Percentiles rank a stretch among this genome's conserved stretches.
Evolutionary conservation across 2,888 invertebrate genomes (phyloP).

Genomic region (Tryphoninae sp.): DNA sequence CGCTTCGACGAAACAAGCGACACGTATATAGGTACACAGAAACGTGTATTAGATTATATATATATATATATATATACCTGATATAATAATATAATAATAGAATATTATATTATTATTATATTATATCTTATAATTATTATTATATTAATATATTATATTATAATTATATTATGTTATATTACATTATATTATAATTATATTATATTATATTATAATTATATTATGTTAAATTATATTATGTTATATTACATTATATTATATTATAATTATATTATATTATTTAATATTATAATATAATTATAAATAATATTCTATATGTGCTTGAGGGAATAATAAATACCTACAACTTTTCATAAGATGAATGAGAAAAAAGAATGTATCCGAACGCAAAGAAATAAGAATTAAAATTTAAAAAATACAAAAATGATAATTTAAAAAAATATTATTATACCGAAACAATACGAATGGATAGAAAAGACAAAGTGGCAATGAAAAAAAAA

Average conservation of each 20-base stretch:
- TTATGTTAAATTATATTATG: too few species aligned
- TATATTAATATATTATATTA: too few species aligned
- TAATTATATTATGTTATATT: too few species aligned
- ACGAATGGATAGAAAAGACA: constrained; percentile 26
- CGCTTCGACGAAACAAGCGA: constrained; percentile 25
- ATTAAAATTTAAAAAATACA: background rate
- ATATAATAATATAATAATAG: too few species aligned
- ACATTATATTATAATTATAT: too few species aligned
- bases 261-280: too few species aligned
- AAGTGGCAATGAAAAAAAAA: constrained; percentile 6
- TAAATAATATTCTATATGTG: too few species aligned
- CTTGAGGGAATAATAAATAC: background rate
- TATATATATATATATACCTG: background rate
- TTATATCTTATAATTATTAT: too few species aligned
- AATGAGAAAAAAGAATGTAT: background rate
- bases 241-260: too few species aligned
- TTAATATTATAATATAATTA: too few species aligned
- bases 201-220: too few species aligned
- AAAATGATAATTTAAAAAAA: constrained; percentile 79
- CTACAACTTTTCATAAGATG: background rate
- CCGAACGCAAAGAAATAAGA: background rate
- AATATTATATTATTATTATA: too few species aligned
- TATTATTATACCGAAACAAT: background rate
- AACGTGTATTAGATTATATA: background rate
- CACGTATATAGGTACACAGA: background rate